A percentile compares a stretch with the other conserved stretches of the same genome.
phyloP scores from a whole-genome alignment of 1,140 invertebrate genomes.

The Cheumatopsyche charites region DNA sequence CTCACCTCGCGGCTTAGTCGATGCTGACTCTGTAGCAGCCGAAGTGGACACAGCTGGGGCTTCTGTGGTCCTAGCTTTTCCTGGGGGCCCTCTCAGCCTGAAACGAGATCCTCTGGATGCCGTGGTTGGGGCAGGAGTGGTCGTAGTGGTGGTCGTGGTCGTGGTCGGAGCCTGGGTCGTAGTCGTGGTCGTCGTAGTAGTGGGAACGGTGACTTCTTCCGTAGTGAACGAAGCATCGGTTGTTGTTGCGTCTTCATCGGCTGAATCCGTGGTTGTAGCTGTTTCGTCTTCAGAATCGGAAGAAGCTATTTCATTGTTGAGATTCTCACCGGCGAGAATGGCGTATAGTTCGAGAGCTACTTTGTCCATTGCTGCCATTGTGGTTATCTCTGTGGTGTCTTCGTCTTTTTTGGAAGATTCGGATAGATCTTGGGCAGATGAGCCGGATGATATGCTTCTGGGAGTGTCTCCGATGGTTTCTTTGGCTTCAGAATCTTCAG shows the following conservation, averaged over 20 bases:
- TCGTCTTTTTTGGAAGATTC: constrained; percentile 54
- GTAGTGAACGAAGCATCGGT: constrained; percentile 64
- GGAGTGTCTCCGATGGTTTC: constrained; percentile 47
- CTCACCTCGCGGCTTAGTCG: constrained; percentile 44
- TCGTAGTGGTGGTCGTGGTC: constrained; percentile 62
- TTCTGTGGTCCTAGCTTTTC: constrained; percentile 9
- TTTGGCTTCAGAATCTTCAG: constrained; percentile 37
- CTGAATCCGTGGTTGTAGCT: constrained; percentile 52
- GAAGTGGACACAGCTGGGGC: constrained; percentile 52
- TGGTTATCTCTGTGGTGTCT: constrained; percentile 68
- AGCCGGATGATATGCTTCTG: constrained; percentile 47
- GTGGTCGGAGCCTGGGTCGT: constrained; percentile 61
- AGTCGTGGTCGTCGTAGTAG: constrained; percentile 63
- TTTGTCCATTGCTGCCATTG: constrained; percentile 76
- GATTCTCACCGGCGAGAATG: constrained; percentile 75
- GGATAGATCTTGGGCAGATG: constrained; percentile 51
- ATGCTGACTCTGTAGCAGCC: constrained; percentile 49
- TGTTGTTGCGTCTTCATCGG: constrained; percentile 52
- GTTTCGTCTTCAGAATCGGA: constrained; percentile 55
- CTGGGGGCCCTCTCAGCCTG: constrained; percentile 7
- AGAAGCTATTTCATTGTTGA: constrained; percentile 67
- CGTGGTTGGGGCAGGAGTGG: constrained; percentile 59
- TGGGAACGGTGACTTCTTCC: constrained; percentile 55
- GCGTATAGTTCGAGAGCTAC: constrained; percentile 81
- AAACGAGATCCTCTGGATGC: constrained; percentile 52